phyloP scores from a whole-genome alignment of 2,888 invertebrate species.

The Metacarcinus magister region DNA sequence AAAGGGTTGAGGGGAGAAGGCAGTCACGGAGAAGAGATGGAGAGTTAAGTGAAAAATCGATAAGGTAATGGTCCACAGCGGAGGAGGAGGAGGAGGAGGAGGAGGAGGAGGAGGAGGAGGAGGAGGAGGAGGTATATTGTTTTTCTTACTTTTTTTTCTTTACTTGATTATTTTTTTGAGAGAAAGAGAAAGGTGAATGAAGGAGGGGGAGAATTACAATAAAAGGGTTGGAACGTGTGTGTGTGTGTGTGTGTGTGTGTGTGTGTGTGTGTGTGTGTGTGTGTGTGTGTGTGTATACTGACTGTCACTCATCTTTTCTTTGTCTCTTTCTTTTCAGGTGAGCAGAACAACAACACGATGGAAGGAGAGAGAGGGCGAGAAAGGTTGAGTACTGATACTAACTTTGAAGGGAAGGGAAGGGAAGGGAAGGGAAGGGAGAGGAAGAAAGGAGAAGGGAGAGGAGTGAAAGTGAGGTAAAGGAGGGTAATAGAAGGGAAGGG shows the following conservation, averaged over 20 bases:
- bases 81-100: not conserved
- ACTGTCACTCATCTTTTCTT: not conserved
- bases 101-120: constrained; percentile 51
- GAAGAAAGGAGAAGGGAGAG: not conserved
- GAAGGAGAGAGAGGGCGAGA: not conserved
- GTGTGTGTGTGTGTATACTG: constrained; percentile 46
- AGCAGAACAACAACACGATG: not conserved
- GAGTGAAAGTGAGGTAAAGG: not conserved
- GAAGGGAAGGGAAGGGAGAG: not conserved
- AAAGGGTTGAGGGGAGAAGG: not conserved
- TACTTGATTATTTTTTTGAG: not conserved
- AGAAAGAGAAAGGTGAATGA: not conserved
- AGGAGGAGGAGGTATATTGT: not conserved
- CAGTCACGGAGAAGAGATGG: not conserved
- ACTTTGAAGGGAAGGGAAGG: not conserved
- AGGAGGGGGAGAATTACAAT: not conserved
- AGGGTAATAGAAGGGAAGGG: not conserved
- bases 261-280: constrained; percentile 65
- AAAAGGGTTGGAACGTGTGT: not conserved
- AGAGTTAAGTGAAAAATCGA: not conserved
- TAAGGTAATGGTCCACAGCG: not conserved
- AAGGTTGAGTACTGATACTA: too few species aligned
- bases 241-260: constrained; percentile 54
- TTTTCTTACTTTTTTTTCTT: not conserved
- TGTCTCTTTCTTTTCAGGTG: not conserved